Conservation (phyloP, 2,113 vertebrate genomes). For the Pithys albifrons region DNA sequence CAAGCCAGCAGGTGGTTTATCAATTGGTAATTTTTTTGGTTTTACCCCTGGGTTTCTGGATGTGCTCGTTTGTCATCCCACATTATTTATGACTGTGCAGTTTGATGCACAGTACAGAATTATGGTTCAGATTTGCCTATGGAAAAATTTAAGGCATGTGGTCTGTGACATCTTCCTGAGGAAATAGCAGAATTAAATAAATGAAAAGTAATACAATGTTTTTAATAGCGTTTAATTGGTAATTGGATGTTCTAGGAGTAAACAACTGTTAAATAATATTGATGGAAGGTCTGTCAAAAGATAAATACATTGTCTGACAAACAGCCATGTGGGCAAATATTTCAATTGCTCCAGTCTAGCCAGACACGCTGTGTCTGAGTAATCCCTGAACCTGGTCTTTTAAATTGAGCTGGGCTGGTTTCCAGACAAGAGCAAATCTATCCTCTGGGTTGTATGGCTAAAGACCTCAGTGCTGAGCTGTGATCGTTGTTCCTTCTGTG, state of each 20-base stretch:
- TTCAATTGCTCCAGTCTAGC: constrained; percentile 30
- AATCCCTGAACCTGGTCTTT: constrained; percentile 44
- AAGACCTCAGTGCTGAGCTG: constrained; percentile 21
- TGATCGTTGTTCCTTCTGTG: neutral
- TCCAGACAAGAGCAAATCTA: constrained; percentile 60
- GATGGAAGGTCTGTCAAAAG: constrained; percentile 40
- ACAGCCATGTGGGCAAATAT: constrained; percentile 4
- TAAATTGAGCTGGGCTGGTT: constrained; percentile 59
- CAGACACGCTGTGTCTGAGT: constrained; percentile 23
- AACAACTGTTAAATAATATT: constrained; percentile 41
- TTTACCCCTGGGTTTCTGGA: neutral
- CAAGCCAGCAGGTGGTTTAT: neutral
- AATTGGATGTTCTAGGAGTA: constrained; percentile 21
- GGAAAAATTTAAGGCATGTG: neutral
- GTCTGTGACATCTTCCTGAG: neutral
- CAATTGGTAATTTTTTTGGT: neutral
- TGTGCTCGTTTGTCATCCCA: neutral
- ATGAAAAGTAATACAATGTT: neutral
- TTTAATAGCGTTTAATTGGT: constrained; percentile 42
- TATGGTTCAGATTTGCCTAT: neutral
- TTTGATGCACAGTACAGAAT: neutral
- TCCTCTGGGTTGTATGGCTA: constrained; percentile 21
- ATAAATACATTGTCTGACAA: neutral
- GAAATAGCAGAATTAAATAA: neutral
- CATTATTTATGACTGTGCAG: neutral